Percentiles rank a stretch among this genome's conserved stretches.
Conservation (phyloP, 2,797 vertebrate genomes). For the Cynodonichthys magdalenae region DNA sequence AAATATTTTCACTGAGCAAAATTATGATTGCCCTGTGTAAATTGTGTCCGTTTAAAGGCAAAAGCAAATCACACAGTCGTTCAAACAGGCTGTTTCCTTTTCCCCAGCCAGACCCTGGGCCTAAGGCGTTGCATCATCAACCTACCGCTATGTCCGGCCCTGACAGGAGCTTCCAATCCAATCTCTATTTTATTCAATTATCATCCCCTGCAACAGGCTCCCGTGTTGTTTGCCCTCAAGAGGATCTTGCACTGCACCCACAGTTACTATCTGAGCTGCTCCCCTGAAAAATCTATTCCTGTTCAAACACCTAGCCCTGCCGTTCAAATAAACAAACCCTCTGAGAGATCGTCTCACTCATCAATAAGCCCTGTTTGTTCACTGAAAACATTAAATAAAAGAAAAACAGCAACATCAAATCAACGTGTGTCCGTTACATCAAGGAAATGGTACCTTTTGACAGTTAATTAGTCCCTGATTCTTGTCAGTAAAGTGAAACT, state of each 20-base stretch:
- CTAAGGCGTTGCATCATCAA: conserved; percentile 61
- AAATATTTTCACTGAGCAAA: conserved; percentile 19
- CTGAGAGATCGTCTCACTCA: neutral
- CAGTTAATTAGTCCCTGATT: conserved; percentile 35
- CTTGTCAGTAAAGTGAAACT: conserved; percentile 32
- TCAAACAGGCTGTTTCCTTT: conserved; percentile 51
- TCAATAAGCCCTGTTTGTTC: neutral
- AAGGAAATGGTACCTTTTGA: too few relatives aligned
- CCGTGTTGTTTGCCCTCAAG: conserved; percentile 59
- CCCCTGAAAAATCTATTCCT: conserved; percentile 45
- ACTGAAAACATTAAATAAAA: neutral
- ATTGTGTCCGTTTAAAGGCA: conserved; percentile 37
- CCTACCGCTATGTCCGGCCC: conserved; percentile 69
- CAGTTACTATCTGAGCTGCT: conserved; percentile 37
- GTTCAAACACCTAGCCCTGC: conserved; percentile 27
- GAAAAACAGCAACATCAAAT: neutral
- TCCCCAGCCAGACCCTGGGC: conserved; percentile 54
- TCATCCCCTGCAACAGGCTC: conserved; percentile 65
- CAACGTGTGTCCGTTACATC: too few relatives aligned
- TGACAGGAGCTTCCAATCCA: conserved; percentile 75
- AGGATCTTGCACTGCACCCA: conserved; percentile 55
- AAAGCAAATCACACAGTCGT: conserved; percentile 38
- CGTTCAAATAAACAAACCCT: conserved; percentile 26
- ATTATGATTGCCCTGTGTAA: conserved; percentile 30
- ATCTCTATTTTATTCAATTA: conserved; percentile 80